Evolutionary conservation across 2,113 vertebrate species (phyloP).

Genomic region (Ceratotherium simum): DNA sequence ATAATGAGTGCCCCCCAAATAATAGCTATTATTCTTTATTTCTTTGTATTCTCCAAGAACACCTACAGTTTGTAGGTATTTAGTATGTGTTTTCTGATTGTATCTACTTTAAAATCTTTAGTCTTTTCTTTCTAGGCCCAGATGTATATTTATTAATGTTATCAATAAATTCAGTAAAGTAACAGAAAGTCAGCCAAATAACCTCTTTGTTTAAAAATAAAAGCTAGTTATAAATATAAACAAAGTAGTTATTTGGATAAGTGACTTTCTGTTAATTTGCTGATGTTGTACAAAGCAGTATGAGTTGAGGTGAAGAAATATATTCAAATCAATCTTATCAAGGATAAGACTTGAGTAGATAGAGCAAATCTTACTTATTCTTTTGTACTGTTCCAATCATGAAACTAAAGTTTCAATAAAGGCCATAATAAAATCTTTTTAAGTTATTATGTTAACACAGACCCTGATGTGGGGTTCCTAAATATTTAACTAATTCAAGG

Average conservation of each 20-base stretch:
- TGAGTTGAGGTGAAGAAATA: not conserved
- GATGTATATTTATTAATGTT: not conserved
- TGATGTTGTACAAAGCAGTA: fast-evolving
- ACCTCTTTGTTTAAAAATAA: not conserved
- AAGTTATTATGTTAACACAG: not conserved
- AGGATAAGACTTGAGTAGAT: not conserved
- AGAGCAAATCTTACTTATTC: not conserved
- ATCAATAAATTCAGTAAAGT: not conserved
- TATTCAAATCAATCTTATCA: not conserved
- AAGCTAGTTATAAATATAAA: not conserved
- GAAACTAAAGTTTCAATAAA: not conserved
- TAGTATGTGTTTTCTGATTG: not conserved
- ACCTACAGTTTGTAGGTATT: not conserved
- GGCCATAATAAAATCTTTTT: not conserved
- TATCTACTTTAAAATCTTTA: not conserved
- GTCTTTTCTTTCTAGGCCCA: not conserved
- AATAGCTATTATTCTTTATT: not conserved
- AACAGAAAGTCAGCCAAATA: not conserved
- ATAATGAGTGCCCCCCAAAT: not conserved
- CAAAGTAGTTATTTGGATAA: not conserved
- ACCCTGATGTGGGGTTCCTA: not conserved
- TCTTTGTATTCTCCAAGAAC: not conserved
- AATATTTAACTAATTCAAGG: not conserved
- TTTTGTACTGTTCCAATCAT: not conserved
- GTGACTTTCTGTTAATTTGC: not conserved